Conservation (phyloP, 2,113 vertebrate species). For the Gopherus flavomarginatus region DNA sequence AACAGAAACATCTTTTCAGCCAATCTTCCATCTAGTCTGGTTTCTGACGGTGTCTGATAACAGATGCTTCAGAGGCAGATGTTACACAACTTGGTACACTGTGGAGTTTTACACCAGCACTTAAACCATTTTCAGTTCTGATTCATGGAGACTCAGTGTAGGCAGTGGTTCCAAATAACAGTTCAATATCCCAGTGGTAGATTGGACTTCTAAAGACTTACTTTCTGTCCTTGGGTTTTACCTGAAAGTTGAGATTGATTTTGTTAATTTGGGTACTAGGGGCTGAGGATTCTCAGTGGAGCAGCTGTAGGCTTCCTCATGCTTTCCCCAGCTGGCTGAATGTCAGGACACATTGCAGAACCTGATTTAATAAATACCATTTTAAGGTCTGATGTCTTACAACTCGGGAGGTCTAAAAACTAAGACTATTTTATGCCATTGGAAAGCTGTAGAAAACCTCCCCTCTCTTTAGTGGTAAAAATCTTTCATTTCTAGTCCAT, state of each 20-base stretch:
- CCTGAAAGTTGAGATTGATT: not conserved
- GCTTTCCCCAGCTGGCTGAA: not conserved
- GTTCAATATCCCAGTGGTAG: not conserved
- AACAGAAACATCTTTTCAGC: not conserved
- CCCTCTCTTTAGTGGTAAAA: not conserved
- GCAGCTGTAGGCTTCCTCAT: not conserved
- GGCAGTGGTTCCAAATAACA: not conserved
- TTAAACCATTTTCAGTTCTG: not conserved
- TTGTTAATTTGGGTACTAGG: not conserved
- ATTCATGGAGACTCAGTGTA: not conserved
- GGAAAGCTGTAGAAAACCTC: not conserved
- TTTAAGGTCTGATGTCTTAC: not conserved
- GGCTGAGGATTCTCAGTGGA: not conserved
- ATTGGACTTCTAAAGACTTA: not conserved
- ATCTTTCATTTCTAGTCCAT: not conserved
- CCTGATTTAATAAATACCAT: not conserved
- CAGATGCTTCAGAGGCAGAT: not conserved
- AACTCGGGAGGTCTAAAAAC: not conserved
- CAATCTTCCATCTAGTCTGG: not conserved
- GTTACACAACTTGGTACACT: too few species aligned
- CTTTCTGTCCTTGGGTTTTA: too few species aligned
- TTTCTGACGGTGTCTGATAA: not conserved
- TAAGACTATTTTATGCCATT: not conserved
- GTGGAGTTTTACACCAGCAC: too few species aligned
- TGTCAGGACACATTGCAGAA: not conserved